Conservation (phyloP, 1,140 invertebrate genomes). For the Aphaenogaster rudis region DNA sequence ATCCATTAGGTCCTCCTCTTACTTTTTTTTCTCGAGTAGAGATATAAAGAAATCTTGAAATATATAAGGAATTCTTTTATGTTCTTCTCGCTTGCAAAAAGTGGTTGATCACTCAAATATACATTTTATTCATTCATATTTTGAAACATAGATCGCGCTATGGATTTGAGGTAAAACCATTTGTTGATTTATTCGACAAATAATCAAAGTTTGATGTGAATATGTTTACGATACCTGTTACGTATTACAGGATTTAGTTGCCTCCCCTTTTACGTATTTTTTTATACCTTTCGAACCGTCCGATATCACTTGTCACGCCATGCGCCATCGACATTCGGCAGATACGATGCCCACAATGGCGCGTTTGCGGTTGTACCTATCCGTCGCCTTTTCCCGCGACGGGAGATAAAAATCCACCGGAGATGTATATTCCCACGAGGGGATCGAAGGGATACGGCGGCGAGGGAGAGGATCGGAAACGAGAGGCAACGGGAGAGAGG, state of each 20-base stretch:
- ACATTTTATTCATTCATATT: not conserved
- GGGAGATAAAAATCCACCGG: conserved; percentile 51
- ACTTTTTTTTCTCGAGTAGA: not conserved
- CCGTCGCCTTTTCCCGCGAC: conserved; percentile 42
- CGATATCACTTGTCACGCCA: conserved; percentile 41
- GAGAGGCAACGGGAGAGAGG: not conserved
- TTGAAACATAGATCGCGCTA: not conserved
- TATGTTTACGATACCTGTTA: not conserved
- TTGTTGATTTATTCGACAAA: not conserved
- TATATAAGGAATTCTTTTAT: not conserved
- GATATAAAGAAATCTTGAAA: not conserved
- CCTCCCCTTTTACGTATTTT: too few species aligned
- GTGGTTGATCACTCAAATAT: not conserved
- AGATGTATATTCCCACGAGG: conserved; percentile 34
- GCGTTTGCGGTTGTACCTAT: conserved; percentile 37
- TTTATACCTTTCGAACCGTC: not conserved
- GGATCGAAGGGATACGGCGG: conserved; percentile 34
- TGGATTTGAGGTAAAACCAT: not conserved
- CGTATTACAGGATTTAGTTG: not conserved
- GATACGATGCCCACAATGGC: conserved; percentile 44
- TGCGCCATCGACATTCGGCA: conserved; percentile 28
- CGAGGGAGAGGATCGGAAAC: conserved; percentile 21
- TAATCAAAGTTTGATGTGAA: not conserved
- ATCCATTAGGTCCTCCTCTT: not conserved
- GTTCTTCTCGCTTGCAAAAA: not conserved